Conservation (phyloP, 2,113 vertebrate species). For the Myotis yumanensis region DNA sequence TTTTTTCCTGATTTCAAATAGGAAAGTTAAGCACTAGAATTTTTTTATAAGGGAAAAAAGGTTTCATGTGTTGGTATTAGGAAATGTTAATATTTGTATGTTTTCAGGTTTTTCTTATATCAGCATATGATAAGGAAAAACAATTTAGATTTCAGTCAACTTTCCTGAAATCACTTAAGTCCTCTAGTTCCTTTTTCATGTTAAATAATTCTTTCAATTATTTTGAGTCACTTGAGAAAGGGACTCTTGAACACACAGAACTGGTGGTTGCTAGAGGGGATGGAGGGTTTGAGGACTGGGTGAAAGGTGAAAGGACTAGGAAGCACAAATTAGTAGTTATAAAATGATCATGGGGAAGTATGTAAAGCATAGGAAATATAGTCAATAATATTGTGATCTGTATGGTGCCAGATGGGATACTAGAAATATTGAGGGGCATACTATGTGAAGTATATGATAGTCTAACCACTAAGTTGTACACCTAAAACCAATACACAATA, state of each 20-base stretch:
- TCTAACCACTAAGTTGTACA: not conserved
- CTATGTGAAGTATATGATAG: not conserved
- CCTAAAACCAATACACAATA: not conserved
- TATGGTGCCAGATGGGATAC: not conserved
- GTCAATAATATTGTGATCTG: not conserved
- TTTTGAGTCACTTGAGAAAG: not conserved
- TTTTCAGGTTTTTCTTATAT: constrained; percentile 3
- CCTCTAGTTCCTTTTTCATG: not conserved
- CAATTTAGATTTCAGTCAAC: constrained; percentile 1
- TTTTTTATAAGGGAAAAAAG: constrained; percentile 14
- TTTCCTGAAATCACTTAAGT: constrained; percentile 38
- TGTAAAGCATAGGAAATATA: not conserved
- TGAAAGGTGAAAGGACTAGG: not conserved
- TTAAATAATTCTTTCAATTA: constrained; percentile 38
- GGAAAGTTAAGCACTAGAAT: not conserved
- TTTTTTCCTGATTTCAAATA: constrained; percentile 37
- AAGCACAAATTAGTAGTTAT: not conserved
- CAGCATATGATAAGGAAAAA: not conserved
- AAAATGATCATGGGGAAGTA: not conserved
- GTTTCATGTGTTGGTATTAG: not conserved
- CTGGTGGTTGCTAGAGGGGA: not conserved
- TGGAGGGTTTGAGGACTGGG: not conserved
- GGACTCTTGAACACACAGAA: not conserved
- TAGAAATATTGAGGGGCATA: not conserved
- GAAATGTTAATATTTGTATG: not conserved